Conservation (phyloP, 2,113 vertebrate genomes). For the Nanorana parkeri region DNA sequence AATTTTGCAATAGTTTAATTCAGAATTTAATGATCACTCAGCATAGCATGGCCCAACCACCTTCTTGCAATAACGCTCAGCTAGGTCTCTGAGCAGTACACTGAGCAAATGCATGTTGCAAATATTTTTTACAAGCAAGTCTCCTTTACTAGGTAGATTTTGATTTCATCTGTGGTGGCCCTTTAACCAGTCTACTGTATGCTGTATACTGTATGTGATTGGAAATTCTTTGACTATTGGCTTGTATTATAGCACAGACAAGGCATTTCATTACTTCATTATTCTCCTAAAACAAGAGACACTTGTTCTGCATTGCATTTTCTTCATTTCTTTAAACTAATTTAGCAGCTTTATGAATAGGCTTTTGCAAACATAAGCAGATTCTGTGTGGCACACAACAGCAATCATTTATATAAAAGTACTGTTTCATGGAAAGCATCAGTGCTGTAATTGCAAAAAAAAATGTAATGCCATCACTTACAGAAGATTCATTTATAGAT, state of each 20-base stretch:
- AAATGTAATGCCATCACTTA: conserved; percentile 58
- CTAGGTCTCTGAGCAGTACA: too few relatives aligned
- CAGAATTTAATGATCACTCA: too few relatives aligned
- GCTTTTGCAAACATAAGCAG: conserved; percentile 48
- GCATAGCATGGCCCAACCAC: too few relatives aligned
- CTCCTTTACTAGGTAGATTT: too few relatives aligned
- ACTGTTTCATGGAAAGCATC: conserved; percentile 56
- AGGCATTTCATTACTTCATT: conserved; percentile 44
- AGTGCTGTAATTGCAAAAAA: conserved; percentile 54
- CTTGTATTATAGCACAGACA: not conserved
- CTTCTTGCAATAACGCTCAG: too few relatives aligned
- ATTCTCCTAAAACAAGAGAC: conserved; percentile 28
- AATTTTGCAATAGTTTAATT: too few relatives aligned
- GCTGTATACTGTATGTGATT: not conserved
- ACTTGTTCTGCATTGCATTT: conserved; percentile 31
- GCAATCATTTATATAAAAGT: conserved; percentile 51
- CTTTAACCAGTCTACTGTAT: too few relatives aligned
- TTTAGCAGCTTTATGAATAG: not conserved
- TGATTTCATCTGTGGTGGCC: too few relatives aligned
- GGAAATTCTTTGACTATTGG: not conserved
- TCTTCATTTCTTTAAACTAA: conserved; percentile 44
- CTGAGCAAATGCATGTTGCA: too few relatives aligned
- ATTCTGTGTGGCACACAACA: conserved; percentile 30
- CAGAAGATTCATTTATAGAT: conserved; percentile 40
- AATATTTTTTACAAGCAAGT: too few relatives aligned